Evolutionary conservation across 2,797 vertebrate genomes (phyloP).

Genomic region (Serranus cabrilla): DNA sequence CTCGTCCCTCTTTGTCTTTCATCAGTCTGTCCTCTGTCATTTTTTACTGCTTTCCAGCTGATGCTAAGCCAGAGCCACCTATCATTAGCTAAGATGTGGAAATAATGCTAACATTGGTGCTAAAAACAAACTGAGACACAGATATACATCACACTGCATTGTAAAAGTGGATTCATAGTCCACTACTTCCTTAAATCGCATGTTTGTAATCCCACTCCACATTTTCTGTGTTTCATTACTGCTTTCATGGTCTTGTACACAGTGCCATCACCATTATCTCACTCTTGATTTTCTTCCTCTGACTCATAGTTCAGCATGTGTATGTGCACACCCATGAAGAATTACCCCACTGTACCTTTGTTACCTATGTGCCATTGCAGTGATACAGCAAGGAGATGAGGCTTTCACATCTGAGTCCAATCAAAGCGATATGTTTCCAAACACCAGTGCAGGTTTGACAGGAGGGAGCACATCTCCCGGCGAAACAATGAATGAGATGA

Average conservation of each 20-base stretch:
- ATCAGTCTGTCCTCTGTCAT: no score
- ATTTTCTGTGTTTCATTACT: conserved; percentile 30
- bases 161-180: neutral
- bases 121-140: no score
- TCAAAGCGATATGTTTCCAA: neutral
- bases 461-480: no score
- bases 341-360: neutral
- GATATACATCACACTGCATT: no score
- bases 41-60: no score
- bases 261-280: conserved; percentile 13
- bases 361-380: neutral
- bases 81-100: no score
- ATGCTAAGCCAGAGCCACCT: no score
- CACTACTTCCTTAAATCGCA: conserved; percentile 36
- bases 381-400: conserved; percentile 8
- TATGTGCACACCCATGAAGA: neutral
- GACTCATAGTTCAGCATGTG: conserved; percentile 10
- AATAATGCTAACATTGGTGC: no score
- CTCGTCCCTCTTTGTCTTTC: no score
- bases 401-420: conserved; percentile 13
- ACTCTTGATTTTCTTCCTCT: conserved; percentile 10
- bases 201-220: conserved; percentile 33
- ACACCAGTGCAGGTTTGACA: neutral
- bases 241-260: conserved; percentile 46
- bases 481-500: neutral